phyloP scores from a whole-genome alignment of 2,797 vertebrate genomes.

The Pseudomugil tenellus region DNA sequence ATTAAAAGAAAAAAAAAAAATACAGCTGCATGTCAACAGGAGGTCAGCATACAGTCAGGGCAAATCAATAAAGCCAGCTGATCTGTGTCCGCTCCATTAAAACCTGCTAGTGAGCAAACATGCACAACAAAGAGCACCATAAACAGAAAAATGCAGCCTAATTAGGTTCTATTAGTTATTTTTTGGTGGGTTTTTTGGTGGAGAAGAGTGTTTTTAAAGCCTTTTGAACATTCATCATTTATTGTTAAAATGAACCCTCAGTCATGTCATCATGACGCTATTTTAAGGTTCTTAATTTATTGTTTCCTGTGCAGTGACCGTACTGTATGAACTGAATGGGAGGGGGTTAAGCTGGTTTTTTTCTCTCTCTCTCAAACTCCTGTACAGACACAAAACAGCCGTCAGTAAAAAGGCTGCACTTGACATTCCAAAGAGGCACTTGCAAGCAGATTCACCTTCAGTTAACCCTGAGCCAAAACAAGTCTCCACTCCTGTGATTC shows the following conservation, averaged over 20 bases:
- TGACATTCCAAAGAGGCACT: conserved; percentile 72
- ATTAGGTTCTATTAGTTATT: not conserved
- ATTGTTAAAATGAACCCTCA: conserved; percentile 3
- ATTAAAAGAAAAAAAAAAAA: conserved; percentile 9
- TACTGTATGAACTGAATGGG: conserved; percentile 12
- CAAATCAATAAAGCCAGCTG: conserved; percentile 42
- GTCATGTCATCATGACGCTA: conserved; percentile 26
- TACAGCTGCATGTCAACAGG: conserved; percentile 24
- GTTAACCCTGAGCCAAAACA: conserved; percentile 64
- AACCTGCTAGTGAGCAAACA: conserved; percentile 4
- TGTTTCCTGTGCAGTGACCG: conserved; percentile 51
- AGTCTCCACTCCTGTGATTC: conserved; percentile 68
- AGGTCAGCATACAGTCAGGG: conserved; percentile 30
- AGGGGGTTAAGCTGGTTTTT: conserved; percentile 13
- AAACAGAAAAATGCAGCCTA: not conserved
- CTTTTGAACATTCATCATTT: conserved; percentile 4
- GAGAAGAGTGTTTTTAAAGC: not conserved
- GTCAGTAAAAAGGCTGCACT: conserved; percentile 53
- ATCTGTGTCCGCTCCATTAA: conserved; percentile 39
- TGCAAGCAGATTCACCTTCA: conserved; percentile 62
- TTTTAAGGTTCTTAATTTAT: conserved; percentile 51
- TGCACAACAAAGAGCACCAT: conserved; percentile 3
- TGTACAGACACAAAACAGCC: conserved; percentile 51
- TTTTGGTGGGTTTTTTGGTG: too few relatives aligned
- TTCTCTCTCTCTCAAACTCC: not conserved